These are phyloP conservation scores for Scaptodrosophila latifasciaeformis DNA, from an alignment of 2,888 invertebrate species.

Conservation along the genomic window DNA sequence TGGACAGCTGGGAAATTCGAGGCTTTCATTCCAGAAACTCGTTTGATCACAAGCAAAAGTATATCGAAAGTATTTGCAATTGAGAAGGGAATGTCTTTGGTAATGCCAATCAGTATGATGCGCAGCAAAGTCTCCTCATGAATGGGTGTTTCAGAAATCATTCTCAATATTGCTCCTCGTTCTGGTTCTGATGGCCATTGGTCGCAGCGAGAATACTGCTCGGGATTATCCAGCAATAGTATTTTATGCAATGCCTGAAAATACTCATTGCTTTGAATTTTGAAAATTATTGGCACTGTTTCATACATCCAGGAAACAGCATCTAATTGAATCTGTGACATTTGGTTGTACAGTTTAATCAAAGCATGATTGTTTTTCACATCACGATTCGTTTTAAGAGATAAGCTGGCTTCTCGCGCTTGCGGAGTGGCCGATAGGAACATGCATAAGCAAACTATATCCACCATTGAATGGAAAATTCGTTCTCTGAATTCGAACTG, in stretches of 20 bases:
- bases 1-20: constrained; percentile 84
- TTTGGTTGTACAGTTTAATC: constrained; percentile 72
- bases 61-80: constrained; percentile 91
- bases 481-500: constrained; percentile 86
- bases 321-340: constrained; percentile 86
- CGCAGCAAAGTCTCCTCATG: constrained; percentile 88
- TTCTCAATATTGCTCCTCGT: constrained; percentile 83
- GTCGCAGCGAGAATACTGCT: constrained; percentile 87
- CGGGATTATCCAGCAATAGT: constrained; percentile 85
- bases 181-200: constrained; percentile 96
- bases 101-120: constrained; percentile 85
- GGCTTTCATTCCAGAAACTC: constrained; percentile 86
- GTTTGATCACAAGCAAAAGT: constrained; percentile 87
- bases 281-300: constrained; percentile 84
- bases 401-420: constrained; percentile 81
- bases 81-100: constrained; percentile 85
- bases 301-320: constrained; percentile 92
- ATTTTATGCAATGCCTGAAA: constrained; percentile 87
- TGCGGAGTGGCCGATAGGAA: constrained; percentile 84
- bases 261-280: constrained; percentile 83
- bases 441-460: constrained; percentile 90
- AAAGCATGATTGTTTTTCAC: constrained; percentile 69
- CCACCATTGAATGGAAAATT: constrained; percentile 87
- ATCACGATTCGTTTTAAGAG: constrained; percentile 76
- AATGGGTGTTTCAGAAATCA: constrained; percentile 92